Evolutionary conservation across 2,888 invertebrate genomes (phyloP).

Genomic region (Cistogaster globosa): DNA sequence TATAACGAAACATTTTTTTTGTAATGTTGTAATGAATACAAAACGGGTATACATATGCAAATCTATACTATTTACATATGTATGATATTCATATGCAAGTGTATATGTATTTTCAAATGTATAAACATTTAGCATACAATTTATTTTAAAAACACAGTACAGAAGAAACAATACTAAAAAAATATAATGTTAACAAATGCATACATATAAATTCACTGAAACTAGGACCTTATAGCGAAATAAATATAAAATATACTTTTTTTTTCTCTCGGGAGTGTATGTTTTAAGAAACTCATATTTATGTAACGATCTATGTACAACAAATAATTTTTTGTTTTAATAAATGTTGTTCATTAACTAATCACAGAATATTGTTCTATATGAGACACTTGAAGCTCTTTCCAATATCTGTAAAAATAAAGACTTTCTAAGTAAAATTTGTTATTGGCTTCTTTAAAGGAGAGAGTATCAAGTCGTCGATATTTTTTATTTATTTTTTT

Average conservation of each 20-base stretch:
- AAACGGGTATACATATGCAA: constrained; percentile 6
- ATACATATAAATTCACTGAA: constrained; percentile 26
- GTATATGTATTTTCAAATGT: not conserved
- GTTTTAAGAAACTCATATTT: too few relatives aligned
- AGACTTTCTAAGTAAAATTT: too few relatives aligned
- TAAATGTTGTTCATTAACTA: too few relatives aligned
- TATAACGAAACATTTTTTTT: too few relatives aligned
- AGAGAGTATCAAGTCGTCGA: too few relatives aligned
- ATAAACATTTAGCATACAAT: not conserved
- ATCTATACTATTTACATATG: constrained; percentile 25
- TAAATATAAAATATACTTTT: not conserved
- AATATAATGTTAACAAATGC: not conserved
- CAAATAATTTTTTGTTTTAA: too few relatives aligned
- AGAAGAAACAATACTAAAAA: not conserved
- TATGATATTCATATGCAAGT: constrained; percentile 15
- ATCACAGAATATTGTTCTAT: too few relatives aligned
- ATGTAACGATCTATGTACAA: too few relatives aligned
- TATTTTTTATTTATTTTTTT: too few relatives aligned
- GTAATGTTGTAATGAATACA: constrained; percentile 23
- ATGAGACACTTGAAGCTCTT: too few relatives aligned
- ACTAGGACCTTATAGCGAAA: not conserved
- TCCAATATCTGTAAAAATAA: too few relatives aligned
- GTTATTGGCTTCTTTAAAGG: too few relatives aligned
- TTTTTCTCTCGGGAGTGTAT: not conserved
- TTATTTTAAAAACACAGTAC: not conserved